Conservation (phyloP, 2,113 vertebrate genomes). For the Oryzias woworae region DNA sequence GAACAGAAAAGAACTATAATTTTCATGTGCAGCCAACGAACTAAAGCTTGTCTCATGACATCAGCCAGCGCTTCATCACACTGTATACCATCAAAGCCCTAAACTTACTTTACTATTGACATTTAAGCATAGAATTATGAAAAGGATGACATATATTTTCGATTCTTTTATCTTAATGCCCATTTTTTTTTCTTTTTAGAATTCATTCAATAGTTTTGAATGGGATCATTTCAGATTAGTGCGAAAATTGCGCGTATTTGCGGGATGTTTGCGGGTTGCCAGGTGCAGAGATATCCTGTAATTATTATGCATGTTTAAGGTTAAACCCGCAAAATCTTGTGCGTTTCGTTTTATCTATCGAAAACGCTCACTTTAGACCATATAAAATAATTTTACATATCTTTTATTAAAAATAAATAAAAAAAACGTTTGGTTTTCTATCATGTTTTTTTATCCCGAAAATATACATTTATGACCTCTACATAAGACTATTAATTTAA, state of each 20-base stretch:
- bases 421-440: too few species aligned
- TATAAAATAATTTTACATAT: too few species aligned
- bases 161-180: too few species aligned
- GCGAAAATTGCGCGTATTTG: conserved; percentile 19
- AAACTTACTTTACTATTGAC: too few species aligned
- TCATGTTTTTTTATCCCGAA: too few species aligned
- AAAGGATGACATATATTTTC: too few species aligned
- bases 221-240: background rate
- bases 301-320: conserved; percentile 23
- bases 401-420: too few species aligned
- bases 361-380: too few species aligned
- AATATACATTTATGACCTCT: too few species aligned
- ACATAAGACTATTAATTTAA: too few species aligned
- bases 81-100: conserved; percentile 7
- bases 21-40: conserved; percentile 10
- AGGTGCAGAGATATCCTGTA: conserved; percentile 14
- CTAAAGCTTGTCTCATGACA: conserved; percentile 41
- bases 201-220: conserved; percentile 10
- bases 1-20: background rate
- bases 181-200: background rate
- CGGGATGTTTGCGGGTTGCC: background rate
- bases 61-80: conserved; percentile 1
- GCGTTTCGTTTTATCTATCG: background rate
- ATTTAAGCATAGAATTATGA: too few species aligned
- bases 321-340: background rate